Conservation (phyloP, 2,113 vertebrate genomes). For the Hyperoodon ampullatus region DNA sequence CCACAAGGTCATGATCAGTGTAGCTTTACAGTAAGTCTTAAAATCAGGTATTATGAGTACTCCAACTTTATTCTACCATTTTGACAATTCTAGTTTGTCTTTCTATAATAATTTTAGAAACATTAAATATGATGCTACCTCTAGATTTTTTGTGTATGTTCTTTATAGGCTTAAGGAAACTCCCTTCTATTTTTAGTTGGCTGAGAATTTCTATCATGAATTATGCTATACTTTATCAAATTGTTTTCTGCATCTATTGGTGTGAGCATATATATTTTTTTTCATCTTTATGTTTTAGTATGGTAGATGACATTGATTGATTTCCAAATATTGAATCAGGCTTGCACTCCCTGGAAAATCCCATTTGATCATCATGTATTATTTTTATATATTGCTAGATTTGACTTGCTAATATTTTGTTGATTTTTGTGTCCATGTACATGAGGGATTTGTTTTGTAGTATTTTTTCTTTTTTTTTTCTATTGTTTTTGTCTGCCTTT, state of each 20-base stretch:
- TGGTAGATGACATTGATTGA: not conserved
- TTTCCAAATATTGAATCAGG: not conserved
- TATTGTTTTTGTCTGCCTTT: not conserved
- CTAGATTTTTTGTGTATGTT: not conserved
- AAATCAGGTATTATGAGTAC: not conserved
- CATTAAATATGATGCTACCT: not conserved
- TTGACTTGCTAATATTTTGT: not conserved
- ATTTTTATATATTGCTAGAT: not conserved
- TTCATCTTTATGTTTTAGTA: not conserved
- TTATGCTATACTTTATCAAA: not conserved
- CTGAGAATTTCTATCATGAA: not conserved
- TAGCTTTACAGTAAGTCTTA: not conserved
- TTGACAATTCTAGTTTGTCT: not conserved
- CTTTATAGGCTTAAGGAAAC: not conserved
- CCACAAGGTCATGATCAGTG: not conserved
- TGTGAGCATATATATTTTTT: not conserved
- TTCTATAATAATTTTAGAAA: not conserved
- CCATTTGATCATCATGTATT: not conserved
- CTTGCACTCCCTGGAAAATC: not conserved
- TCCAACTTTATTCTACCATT: not conserved
- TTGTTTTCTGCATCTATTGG: not conserved
- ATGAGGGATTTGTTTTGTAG: not conserved
- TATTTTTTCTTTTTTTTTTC: not conserved
- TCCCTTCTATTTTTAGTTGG: not conserved
- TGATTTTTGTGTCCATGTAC: not conserved